phyloP scores from a whole-genome alignment of 2,113 vertebrate genomes.

The Indicator maculatus region DNA sequence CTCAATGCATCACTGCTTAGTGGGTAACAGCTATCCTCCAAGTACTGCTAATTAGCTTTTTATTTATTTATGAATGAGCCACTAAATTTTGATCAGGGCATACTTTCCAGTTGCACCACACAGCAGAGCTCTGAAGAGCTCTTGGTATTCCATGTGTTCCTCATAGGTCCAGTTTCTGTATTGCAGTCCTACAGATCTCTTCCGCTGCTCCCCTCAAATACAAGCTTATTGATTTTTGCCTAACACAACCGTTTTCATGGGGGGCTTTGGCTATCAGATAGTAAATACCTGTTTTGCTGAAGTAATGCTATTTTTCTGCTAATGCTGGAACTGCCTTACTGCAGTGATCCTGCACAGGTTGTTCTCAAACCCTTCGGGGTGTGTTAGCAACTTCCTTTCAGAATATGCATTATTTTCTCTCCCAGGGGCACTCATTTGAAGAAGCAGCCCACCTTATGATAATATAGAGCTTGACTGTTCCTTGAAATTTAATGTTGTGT shows the following conservation, averaged over 20 bases:
- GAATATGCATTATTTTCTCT: not conserved
- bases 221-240: not conserved
- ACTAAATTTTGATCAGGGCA: not conserved
- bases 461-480: not conserved
- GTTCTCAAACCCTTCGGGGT: not conserved
- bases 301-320: not conserved
- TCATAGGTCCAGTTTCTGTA: not conserved
- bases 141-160: not conserved
- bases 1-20: not conserved
- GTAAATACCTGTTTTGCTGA: constrained; percentile 3
- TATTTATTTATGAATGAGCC: not conserved
- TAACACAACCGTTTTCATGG: not conserved
- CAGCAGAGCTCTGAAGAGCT: not conserved
- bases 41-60: constrained; percentile 6
- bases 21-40: not conserved
- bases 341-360: not conserved
- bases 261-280: not conserved
- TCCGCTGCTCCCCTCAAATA: not conserved
- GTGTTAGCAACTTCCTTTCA: not conserved
- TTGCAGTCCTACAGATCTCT: not conserved
- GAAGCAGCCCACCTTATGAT: not conserved
- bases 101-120: not conserved
- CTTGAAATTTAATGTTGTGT: not conserved
- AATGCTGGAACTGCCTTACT: not conserved
- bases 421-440: constrained; percentile 14